Evolutionary conservation across 2,113 vertebrate genomes (phyloP), one percentile per base, ranked within the genome.

Genomic region (Cochlearius cochlearius): DNA sequence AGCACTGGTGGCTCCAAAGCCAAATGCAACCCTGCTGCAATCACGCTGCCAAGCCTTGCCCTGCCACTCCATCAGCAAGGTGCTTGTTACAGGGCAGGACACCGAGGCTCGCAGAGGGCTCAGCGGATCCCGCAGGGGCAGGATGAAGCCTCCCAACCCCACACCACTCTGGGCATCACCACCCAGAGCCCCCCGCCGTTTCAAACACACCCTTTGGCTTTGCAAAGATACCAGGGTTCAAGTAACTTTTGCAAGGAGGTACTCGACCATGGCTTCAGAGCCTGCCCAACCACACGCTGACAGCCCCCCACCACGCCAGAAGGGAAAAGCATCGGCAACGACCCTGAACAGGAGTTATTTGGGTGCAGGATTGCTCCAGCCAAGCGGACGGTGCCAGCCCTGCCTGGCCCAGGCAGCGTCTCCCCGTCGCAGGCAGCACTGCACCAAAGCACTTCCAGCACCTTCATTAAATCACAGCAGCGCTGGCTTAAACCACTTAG

Each of bases 391-490:
- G 62, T 38, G 43, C 76, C 69, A 91, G 69, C 30, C 30, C 75
- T 45, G 38, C 72, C 86, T 34, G 50, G 75, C 66, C 43, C 20
- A 20, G 79, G 16, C 49, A 69, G 56, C 4, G 1, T 75, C 52
- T 71, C 26, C 30, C 39, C 29, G 63, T 69, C 3, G 2, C 79
- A 38, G 76, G 50, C 60, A 81, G 75, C 56, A 2, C 87, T 41
- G 89, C 41, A 32, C 38, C 74, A 49, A 50, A 83, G 53, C 36
- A 10, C 60, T 84, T 67, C 76, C 81, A 92, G 84, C 22, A 2
- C 59, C 78, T 71, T 78, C 93, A 71, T 27, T 79, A 78, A 92
- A 82, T 83, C 92, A 71, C 87, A 79, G 88, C 92, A 56, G 81
- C 4, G 0, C 83, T 90, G 92, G 23, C 92, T 94, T 56, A 52